These are phyloP conservation scores for Lottia scabra DNA, from an alignment of 2,888 invertebrate genomes.

Conservation along the genomic window DNA sequence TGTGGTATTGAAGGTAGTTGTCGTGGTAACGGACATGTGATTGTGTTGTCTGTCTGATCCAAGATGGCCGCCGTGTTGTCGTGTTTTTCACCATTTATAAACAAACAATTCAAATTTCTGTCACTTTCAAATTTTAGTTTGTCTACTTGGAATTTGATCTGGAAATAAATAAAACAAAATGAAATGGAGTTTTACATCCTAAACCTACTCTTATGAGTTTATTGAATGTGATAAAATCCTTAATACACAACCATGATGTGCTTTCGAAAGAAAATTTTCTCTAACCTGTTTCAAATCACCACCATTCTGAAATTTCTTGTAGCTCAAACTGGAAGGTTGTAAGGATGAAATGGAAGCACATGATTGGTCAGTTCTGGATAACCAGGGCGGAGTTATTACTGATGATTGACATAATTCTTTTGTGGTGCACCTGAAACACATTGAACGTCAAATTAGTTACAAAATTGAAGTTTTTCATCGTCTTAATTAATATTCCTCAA, in stretches of 20 bases:
- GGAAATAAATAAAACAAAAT: not conserved
- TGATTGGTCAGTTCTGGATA: constrained; percentile 42
- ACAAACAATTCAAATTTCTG: constrained; percentile 47
- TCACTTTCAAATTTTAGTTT: too few relatives aligned
- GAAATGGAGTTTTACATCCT: not conserved
- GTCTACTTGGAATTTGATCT: too few relatives aligned
- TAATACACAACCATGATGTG: not conserved
- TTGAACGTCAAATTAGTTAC: too few relatives aligned
- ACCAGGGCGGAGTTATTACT: constrained; percentile 51
- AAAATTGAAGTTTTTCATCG: too few relatives aligned
- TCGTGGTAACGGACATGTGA: constrained; percentile 48
- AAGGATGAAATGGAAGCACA: constrained; percentile 55
- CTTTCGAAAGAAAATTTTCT: not conserved
- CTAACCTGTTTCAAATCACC: constrained; percentile 14
- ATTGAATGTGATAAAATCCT: too few relatives aligned
- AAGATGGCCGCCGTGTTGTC: constrained; percentile 48
- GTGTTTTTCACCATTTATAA: constrained; percentile 41
- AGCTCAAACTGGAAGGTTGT: constrained; percentile 47
- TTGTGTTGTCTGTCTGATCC: constrained; percentile 35
- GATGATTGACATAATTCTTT: constrained; percentile 34
- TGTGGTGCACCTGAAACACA: constrained; percentile 40
- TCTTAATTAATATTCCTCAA: too few relatives aligned
- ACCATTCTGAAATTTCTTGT: constrained; percentile 30
- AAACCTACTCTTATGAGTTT: too few relatives aligned
- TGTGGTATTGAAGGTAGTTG: constrained; percentile 45